These are phyloP conservation scores for Cosmorhoe ocellata DNA, from an alignment of 2,888 invertebrate species.

Conservation along the genomic window DNA sequence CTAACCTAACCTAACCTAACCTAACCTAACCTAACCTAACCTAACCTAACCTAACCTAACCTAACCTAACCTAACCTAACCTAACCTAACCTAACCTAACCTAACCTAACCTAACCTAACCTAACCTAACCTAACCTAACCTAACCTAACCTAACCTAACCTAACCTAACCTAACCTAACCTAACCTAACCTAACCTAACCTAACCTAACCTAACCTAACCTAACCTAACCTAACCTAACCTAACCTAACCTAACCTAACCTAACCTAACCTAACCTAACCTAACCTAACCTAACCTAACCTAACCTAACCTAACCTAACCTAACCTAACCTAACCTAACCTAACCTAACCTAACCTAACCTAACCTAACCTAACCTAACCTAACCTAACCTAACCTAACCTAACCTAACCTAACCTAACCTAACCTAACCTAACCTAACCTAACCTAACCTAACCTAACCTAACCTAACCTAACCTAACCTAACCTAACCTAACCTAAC, in stretches of 20 bases:
- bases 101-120: conserved; percentile 8
- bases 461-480: conserved; percentile 16
- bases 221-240: conserved; percentile 16
- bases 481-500: conserved; percentile 16
- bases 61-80: conserved; percentile 7
- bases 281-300: conserved; percentile 16
- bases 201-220: conserved; percentile 16
- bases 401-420: conserved; percentile 16
- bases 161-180: conserved; percentile 14
- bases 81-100: conserved; percentile 8
- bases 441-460: conserved; percentile 16
- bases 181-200: conserved; percentile 6
- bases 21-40: conserved; percentile 8
- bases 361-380: conserved; percentile 16
- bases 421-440: conserved; percentile 16
- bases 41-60: conserved; percentile 8
- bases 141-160: conserved; percentile 12
- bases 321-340: conserved; percentile 16
- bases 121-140: conserved; percentile 10
- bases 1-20: conserved; percentile 8
- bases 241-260: conserved; percentile 16
- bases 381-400: conserved; percentile 16
- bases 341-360: conserved; percentile 16
- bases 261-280: conserved; percentile 16
- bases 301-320: conserved; percentile 16